Evolutionary conservation across 2,888 invertebrate genomes (phyloP), one percentile per base, ranked within the genome.

Genomic region (Megaustenia siamemsis): DNA sequence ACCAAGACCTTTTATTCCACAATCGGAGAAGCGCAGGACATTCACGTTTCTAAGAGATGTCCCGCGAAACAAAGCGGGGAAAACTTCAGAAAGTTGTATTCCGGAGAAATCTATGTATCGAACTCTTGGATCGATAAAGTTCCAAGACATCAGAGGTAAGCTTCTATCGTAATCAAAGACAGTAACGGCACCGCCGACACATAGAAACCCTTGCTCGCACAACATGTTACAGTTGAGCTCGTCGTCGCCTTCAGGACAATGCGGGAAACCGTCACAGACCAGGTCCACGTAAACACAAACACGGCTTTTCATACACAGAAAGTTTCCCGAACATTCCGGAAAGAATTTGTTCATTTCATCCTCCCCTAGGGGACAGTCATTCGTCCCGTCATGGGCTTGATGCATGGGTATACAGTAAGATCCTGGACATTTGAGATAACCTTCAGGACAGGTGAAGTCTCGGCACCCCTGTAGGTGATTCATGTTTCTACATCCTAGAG

Each of bases 401-500:
- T 75, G 75, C 15, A 75, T 40, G 28, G 75, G 75, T 43, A 75
- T 75, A 49, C 75, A 75, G n/a, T 75, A 75, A 4, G 75, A 75
- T 21, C 28, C 28, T n/a, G 75, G 75, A 8, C 6, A 75, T 38
- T 75, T 75, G 18, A 75, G 6, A 49, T 75, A 75, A n/a, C 75
- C 45, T 12, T 43, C 45, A 18, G 75, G 75, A 38, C 75, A 75
- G 0, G 24, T 43, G n/a, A 80, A 80, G 8, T 40, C 32, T 8
- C 12, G 15, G 66, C 68, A 80, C 5, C 40, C 49, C 5, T 28
- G n/a, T 24, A 68, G 32, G 45, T 80, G 66, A 24, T 18, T 43
- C 66, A 80, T 45, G 21, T 38, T 43, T 66, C 12, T n/a, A 32
- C 68, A 80, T 2, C 66, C 66, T 8, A 68, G n/a, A 8, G 35